These are phyloP conservation scores for Agrochola lota DNA, from an alignment of 2,888 invertebrate species.

Conservation along the genomic window DNA sequence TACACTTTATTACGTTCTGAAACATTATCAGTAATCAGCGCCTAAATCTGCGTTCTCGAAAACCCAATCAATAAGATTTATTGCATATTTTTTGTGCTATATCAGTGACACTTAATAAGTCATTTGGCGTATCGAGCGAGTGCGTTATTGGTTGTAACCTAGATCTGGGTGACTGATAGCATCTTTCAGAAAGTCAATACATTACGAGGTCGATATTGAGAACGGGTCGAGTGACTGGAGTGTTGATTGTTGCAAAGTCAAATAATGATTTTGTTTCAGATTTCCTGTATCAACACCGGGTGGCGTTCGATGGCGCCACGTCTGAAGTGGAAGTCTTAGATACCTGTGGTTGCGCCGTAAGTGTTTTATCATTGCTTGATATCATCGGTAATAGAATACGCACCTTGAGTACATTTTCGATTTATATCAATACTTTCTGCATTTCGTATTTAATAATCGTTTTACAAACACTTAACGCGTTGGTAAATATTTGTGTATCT, in stretches of 20 bases:
- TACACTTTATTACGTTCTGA: not conserved
- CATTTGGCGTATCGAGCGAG: slow-evolving; percentile 71
- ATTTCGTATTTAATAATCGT: slow-evolving; percentile 50
- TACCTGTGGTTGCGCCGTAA: slow-evolving; percentile 95
- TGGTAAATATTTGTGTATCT: slow-evolving; percentile 20
- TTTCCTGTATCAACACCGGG: slow-evolving; percentile 94
- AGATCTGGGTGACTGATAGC: slow-evolving; percentile 78
- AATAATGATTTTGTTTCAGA: slow-evolving; percentile 88
- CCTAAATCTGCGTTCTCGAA: slow-evolving; percentile 54
- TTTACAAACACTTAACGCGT: slow-evolving; percentile 43
- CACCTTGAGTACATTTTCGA: slow-evolving; percentile 36
- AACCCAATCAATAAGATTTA: slow-evolving; percentile 58
- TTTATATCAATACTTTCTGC: slow-evolving; percentile 54
- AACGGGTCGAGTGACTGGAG: slow-evolving; percentile 60
- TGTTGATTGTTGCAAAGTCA: slow-evolving; percentile 61
- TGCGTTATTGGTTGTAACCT: slow-evolving; percentile 76
- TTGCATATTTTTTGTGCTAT: slow-evolving; percentile 54
- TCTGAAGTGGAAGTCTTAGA: slow-evolving; percentile 95
- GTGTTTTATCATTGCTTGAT: slow-evolving; percentile 73
- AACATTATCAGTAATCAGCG: slow-evolving; percentile 45
- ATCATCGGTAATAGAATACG: slow-evolving; percentile 50
- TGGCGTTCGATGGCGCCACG: slow-evolving; percentile 93
- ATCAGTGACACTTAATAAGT: slow-evolving; percentile 69
- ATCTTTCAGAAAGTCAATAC: slow-evolving; percentile 75
- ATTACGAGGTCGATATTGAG: slow-evolving; percentile 66